Conservation (phyloP, 2,888 invertebrate species). For the Pelosia muscerda region DNA sequence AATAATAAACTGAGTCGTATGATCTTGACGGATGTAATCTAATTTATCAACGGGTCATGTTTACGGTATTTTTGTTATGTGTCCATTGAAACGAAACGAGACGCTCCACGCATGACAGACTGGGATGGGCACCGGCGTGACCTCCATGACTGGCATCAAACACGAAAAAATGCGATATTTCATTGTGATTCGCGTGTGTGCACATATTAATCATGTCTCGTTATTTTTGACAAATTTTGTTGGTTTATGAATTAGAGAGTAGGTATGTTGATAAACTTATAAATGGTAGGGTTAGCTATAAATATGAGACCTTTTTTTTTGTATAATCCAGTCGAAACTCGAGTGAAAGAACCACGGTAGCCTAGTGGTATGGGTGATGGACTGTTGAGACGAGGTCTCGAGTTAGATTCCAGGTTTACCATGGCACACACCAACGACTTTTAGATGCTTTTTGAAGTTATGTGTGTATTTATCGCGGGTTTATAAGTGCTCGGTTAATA, state of each 20-base stretch:
- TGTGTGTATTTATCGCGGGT: no score
- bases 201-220: constrained; percentile 12
- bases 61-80: constrained; percentile 19
- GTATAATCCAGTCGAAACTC: no score
- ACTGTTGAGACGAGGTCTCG: no score
- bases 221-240: constrained; percentile 2
- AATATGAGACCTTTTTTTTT: neutral
- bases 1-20: constrained; percentile 42
- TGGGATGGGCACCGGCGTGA: constrained; percentile 14
- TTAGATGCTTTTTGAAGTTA: no score
- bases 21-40: constrained; percentile 42
- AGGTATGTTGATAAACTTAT: neutral
- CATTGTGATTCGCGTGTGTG: constrained; percentile 15
- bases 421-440: no score
- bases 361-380: no score
- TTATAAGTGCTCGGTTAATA: no score
- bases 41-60: constrained; percentile 33
- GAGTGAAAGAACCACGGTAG: no score
- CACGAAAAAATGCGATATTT: constrained; percentile 16
- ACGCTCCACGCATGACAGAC: constrained; percentile 22
- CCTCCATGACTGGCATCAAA: constrained; percentile 7
- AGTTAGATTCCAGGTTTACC: no score
- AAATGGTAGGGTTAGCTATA: neutral
- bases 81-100: constrained; percentile 22
- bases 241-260: neutral